Evolutionary conservation across 1,140 invertebrate genomes (phyloP).

Genomic region (Zophobas morio): DNA sequence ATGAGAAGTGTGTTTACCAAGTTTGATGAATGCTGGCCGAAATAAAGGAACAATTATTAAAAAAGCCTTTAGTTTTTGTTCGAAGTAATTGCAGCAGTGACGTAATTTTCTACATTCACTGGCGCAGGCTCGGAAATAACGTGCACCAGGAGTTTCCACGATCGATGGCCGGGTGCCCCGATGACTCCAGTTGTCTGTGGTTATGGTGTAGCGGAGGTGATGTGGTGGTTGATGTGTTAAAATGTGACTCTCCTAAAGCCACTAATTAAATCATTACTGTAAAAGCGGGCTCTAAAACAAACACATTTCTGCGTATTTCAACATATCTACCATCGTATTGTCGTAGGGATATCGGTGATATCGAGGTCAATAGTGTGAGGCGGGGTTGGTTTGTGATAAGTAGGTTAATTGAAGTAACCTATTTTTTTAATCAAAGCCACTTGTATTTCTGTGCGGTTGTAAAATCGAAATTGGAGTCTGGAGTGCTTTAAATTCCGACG

Average conservation of each 20-base stretch:
- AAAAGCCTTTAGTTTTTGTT: slow-evolving; percentile 19
- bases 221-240: slow-evolving; percentile 15
- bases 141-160: slow-evolving; percentile 52
- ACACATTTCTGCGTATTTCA: not conserved
- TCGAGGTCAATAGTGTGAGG: slow-evolving; percentile 2
- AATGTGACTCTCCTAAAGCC: not conserved
- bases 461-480: slow-evolving; percentile 5
- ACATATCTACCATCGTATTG: not conserved
- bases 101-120: slow-evolving; percentile 54
- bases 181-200: slow-evolving; percentile 54
- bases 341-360: not conserved
- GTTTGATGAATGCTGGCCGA: not conserved
- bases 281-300: not conserved
- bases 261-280: slow-evolving; percentile 4
- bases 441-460: not conserved
- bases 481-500: slow-evolving; percentile 3
- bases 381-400: slow-evolving; percentile 27
- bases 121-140: slow-evolving; percentile 52
- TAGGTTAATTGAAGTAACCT: slow-evolving; percentile 26
- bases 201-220: slow-evolving; percentile 54
- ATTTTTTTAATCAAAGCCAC: slow-evolving; percentile 20
- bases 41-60: slow-evolving; percentile 2
- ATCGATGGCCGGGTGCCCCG: slow-evolving; percentile 58
- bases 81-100: slow-evolving; percentile 52
- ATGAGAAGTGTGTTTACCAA: too few relatives aligned